Evolutionary conservation across 53 echinoderm and acorn worm genomes (phyloP).

Genomic region (Temnopleurus reevesii): DNA sequence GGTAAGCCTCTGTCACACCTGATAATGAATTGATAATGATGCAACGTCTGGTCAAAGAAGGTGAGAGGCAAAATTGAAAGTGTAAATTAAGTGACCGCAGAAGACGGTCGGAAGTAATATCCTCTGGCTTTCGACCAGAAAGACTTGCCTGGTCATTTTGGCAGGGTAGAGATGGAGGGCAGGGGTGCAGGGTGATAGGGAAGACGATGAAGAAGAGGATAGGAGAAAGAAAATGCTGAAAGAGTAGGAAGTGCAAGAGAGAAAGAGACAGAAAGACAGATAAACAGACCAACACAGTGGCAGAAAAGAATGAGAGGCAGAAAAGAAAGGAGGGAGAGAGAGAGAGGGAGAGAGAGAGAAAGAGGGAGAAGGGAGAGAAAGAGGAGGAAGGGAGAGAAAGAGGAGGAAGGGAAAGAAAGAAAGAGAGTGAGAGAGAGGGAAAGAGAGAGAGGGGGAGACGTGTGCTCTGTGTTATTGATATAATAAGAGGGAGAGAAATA

Average conservation of each 20-base stretch:
- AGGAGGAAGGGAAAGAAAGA: neutral
- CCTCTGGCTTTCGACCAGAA: neutral
- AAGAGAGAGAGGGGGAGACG: neutral
- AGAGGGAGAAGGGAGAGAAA: neutral
- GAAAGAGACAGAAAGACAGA: no score
- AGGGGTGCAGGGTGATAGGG: neutral
- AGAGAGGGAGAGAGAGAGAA: neutral
- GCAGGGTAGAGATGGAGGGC: neutral
- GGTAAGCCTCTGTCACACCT: neutral
- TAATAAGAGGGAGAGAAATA: neutral
- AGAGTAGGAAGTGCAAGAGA: no score
- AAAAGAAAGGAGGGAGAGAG: neutral
- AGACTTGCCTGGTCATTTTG: neutral
- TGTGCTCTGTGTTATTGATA: no score
- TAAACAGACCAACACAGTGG: neutral
- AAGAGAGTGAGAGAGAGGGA: neutral
- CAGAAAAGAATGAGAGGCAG: neutral
- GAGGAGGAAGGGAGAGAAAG: neutral
- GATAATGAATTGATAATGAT: slow-evolving; percentile 34
- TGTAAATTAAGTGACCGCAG: slow-evolving; percentile 32
- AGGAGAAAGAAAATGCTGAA: neutral
- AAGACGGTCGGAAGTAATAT: slow-evolving; percentile 11
- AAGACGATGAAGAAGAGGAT: neutral
- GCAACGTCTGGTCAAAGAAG: neutral
- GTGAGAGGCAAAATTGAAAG: neutral